Base-by-base conservation (phyloP, 2,113 vertebrate species). In the Microtus montanus region DNA sequence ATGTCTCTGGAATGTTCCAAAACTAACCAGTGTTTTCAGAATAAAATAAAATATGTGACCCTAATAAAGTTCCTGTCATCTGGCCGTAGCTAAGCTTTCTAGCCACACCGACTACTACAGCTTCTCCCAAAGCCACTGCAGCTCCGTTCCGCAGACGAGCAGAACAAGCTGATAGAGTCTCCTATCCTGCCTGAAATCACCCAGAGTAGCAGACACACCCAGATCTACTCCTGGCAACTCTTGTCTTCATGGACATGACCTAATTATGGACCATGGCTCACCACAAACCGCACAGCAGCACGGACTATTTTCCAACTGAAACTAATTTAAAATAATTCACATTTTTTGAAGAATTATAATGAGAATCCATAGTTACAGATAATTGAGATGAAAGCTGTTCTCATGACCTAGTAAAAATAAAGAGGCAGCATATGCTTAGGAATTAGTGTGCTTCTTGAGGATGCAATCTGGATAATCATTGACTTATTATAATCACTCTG, bases 251-350 rank as follows among this genome's bases (percentile, higher is more conserved):
- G 5, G 14, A 30, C n/a, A 35, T 91, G 88, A 88, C 95, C 96
- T 92, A 95, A 82, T 95, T 95, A 78, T 14, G 3, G 87, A 35
- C 86, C 75, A 92, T 11, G 12, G 68, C 85, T 94, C 88, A 70
- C 74, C 85, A 41, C 93, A 94, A 82, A 92, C 87, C 85, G 20
- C 10, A 88, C 90, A 94, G 88, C 80, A 41, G 44, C 5, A 0
- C 3, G 49, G 68, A 78, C 93, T 97, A 20, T 94, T 94, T 96
- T 96, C 86, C 85, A 97, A 90, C 47, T 33, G 85, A 88, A 95
- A 93, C 93, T 96, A 97, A 96, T 96, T 93, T 95, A 90, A 95
- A 97, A 96, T 87, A 85, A 96, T 96, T 95, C 87, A 82, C 87
- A 19, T 82, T 88, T 58, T 93, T 52, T 94, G 92, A 94, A 94